A percentile compares a stretch with the other conserved stretches of the same genome.
phyloP scores from a whole-genome alignment of 2,113 vertebrate genomes.

The Accipiter virgatus region DNA sequence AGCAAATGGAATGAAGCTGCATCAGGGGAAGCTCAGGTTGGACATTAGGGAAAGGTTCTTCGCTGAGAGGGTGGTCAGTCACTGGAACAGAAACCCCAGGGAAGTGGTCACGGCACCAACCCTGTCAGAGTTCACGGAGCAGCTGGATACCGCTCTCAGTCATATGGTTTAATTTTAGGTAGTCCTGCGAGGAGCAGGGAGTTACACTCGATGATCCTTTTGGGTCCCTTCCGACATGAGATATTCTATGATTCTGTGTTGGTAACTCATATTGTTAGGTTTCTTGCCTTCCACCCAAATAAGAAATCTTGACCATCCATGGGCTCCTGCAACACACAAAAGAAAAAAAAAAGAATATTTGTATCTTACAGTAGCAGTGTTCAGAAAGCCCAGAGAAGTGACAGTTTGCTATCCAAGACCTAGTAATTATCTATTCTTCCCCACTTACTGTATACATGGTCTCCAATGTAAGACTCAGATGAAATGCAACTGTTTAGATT shows the following conservation, averaged over 20 bases:
- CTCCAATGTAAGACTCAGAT: background rate
- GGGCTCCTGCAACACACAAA: background rate
- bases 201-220: background rate
- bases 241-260: background rate
- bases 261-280: background rate
- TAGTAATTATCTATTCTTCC: background rate
- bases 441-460: fast-evolving
- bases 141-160: fast-evolving
- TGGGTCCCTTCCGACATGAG: background rate
- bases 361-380: background rate
- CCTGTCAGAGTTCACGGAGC: background rate
- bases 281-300: background rate
- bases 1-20: background rate
- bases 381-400: background rate
- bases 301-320: background rate
- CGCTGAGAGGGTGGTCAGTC: too few species aligned
- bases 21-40: background rate
- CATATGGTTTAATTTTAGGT: background rate
- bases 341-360: background rate
- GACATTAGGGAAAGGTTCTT: background rate
- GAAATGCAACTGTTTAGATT: background rate
- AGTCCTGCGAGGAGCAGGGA: background rate
- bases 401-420: background rate
- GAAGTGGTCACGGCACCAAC: background rate
- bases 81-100: background rate